Evolutionary conservation across 2,797 vertebrate species (phyloP), one percentile per base, ranked within the genome.

Genomic region (Pitangus sulphuratus): DNA sequence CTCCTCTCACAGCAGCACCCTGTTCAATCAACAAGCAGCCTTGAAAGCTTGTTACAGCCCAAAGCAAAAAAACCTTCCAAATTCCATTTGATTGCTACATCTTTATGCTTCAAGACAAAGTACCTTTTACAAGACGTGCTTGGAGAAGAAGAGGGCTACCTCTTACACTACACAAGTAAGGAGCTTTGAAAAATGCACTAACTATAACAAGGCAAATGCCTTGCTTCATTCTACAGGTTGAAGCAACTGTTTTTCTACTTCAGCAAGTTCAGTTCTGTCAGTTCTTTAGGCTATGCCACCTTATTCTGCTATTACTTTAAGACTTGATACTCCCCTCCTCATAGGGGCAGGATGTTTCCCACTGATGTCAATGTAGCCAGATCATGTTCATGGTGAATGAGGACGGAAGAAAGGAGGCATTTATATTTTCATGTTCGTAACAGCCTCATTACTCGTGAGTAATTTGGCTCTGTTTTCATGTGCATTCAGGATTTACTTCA

Each of bases 41-140:
- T 57, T 78, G 64, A 71, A 75, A 93, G 61, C 42, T 77, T 71
- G 22, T 61, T 92, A 58, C 22, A 78, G 53, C 39, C 39, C 42
- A 93, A 54, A 91, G 72, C 26, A 75, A 61, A 68, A 54, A 70
- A 83, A 39, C 18, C 15, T 35, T 71, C 40, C 20, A 58, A 57
- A 75, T 94, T 90, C 90, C 61, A 56, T 58, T 71, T 71, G 82
- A 85, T 79, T 92, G 84, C 87, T 44, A 62, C 92, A 94, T 64
- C 21, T 44, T 89, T 44, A 61, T 8, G 15, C 53, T 84, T 89
- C 58, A 62, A 71, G 48, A 72, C 37, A 70, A 85, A 91, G 33
- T 64, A 87, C 80, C 47, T 62, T 84, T 60, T 80, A 89, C 37
- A 74, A 68, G 66, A 60, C 45, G 15, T 33, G 15, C 64, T 60